Base-by-base conservation (phyloP, 2,113 vertebrate species). In the Pygoscelis antarcticus region DNA sequence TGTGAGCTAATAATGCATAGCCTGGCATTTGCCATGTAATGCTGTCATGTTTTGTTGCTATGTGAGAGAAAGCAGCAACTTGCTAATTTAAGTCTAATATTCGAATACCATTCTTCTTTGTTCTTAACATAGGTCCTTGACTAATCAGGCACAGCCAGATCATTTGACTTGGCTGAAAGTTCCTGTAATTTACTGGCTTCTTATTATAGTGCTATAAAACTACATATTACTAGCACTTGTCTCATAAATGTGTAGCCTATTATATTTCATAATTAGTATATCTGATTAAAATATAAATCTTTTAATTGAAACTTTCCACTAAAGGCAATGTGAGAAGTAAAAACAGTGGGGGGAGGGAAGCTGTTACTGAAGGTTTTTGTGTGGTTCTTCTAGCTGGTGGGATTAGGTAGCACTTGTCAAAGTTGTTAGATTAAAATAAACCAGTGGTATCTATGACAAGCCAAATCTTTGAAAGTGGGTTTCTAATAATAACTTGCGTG, bases 101-200 rank as follows among this genome's bases (percentile, higher is more conserved):
- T 91, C 77, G 93, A 87, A 96, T 97, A 95, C 36, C 84, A 69
- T 95, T 87, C 92, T 96, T 91, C 93, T 96, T 95, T 97, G 87
- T 91, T 97, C 95, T 72, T 95, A 96, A 96, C 89, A 72, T 97
- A 96, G 81, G 69, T 30, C 92, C 95, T 97, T 97, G 95, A 97
- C 95, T 97, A 97, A 94, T 96, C 69, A 72, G 80, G 27, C 81
- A 64, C 47, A 82, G 94, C 71, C 80, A 82, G 93, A 95, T 89
- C 91, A 65, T 79, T 93, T 97, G 61, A 91, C 92, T 91, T 79
- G 70, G 57, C 69, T 96, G 91, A 58, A 93, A 72, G 77, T 42
- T 92, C 10, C 57, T 95, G 75, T 96, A 72, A 81, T 61, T 96
- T 91, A 75, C 57, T 82, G 36, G 19, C 44, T 89, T 27, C 44